These are phyloP conservation scores for Lycia hirtaria DNA, from an alignment of 2,888 invertebrate species.

Conservation along the genomic window DNA sequence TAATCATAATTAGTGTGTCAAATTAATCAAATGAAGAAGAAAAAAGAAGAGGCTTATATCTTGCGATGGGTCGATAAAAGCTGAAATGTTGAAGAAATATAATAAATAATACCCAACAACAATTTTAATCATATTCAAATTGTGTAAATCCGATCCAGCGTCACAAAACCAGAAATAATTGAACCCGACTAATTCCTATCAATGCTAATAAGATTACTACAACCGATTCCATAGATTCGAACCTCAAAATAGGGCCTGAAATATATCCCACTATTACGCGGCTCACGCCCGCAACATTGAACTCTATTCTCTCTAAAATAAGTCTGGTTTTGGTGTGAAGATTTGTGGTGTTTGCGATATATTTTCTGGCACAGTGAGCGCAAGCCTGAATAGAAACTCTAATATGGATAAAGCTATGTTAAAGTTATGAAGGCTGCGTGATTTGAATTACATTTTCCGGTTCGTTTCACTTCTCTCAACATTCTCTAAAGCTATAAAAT, in stretches of 20 bases:
- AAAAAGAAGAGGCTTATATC: too few relatives aligned
- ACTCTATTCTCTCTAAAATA: background rate
- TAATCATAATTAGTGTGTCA: too few relatives aligned
- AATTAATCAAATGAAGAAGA: too few relatives aligned
- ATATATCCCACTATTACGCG: conserved; percentile 5
- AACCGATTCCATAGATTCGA: conserved; percentile 21
- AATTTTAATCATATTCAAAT: conserved; percentile 1
- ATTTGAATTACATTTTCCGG: conserved; percentile 13
- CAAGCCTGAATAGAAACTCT: conserved; percentile 13
- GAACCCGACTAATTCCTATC: conserved; percentile 22
- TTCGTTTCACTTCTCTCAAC: conserved; percentile 1
- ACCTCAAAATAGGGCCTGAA: conserved; percentile 2
- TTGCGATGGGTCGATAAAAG: too few relatives aligned
- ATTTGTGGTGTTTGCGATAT: conserved; percentile 6
- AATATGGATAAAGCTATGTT: conserved; percentile 20
- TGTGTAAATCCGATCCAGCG: background rate
- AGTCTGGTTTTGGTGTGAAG: background rate
- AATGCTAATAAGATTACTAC: conserved; percentile 19
- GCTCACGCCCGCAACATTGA: background rate
- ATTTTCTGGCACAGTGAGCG: conserved; percentile 10
- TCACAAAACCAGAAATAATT: conserved; percentile 11
- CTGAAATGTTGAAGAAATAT: too few relatives aligned
- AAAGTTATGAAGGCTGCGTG: conserved; percentile 22
- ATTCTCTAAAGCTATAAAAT: too few relatives aligned
- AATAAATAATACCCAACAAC: background rate